Percentiles rank a stretch among this genome's conserved stretches.
Conservation (phyloP, 2,797 vertebrate species). For the Merluccius polli region DNA sequence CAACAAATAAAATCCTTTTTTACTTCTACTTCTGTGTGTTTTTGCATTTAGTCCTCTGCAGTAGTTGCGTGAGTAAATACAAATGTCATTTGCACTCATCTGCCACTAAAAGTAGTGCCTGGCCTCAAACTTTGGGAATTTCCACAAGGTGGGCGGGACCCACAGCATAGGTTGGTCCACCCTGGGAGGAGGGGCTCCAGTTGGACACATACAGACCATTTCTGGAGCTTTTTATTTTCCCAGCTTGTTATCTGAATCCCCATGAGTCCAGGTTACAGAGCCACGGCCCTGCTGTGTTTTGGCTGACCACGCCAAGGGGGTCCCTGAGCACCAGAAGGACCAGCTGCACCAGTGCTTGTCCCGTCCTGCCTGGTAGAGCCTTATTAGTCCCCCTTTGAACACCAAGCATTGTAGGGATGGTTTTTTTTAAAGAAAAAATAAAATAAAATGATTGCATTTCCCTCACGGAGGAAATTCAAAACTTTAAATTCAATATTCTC, state of each 20-base stretch:
- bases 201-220: slow-evolving; percentile 30
- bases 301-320: slow-evolving; percentile 27
- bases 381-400: slow-evolving; percentile 3
- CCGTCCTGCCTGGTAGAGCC: neutral
- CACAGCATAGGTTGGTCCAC: slow-evolving; percentile 3
- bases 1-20: slow-evolving; percentile 1
- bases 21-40: neutral
- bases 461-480: neutral
- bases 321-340: neutral
- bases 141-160: neutral
- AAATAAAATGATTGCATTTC: neutral
- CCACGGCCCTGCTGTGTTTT: slow-evolving; percentile 33
- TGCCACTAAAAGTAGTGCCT: neutral
- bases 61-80: neutral
- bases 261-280: slow-evolving; percentile 54
- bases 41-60: neutral
- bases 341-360: neutral
- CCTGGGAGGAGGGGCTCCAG: slow-evolving; percentile 24
- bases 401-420: neutral
- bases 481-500: neutral
- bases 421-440: neutral
- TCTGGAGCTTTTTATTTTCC: slow-evolving; percentile 54
- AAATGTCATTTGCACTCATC: neutral
- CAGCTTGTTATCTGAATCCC: slow-evolving; percentile 50
- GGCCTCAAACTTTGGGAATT: neutral